Conservation (phyloP, 2,888 invertebrate genomes). For the Callyntrura sp. region DNA sequence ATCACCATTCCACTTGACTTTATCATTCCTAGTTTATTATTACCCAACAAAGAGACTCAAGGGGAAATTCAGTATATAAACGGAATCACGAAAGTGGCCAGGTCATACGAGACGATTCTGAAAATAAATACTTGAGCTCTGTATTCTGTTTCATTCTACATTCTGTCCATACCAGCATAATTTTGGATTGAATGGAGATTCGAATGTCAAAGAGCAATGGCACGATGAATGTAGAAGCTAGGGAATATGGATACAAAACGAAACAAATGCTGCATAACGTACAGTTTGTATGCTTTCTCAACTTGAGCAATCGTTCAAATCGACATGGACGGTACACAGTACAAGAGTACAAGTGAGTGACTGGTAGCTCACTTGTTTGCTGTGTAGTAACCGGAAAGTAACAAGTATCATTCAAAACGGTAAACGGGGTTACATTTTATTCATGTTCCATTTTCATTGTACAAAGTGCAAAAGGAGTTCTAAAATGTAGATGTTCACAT, state of each 20-base stretch:
- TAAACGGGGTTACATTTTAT: conserved; percentile 8
- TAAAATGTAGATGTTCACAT: conserved; percentile 30
- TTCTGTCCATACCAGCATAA: neutral
- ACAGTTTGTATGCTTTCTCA: neutral
- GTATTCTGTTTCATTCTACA: neutral
- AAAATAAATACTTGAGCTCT: neutral
- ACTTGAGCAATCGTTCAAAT: neutral
- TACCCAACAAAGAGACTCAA: conserved; percentile 22
- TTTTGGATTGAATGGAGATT: neutral
- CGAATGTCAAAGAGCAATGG: conserved; percentile 21
- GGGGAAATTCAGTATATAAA: conserved; percentile 50
- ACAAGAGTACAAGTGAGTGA: neutral
- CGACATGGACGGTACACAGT: neutral
- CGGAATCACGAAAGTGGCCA: conserved; percentile 21
- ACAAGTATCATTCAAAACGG: conserved; percentile 8
- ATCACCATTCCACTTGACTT: conserved; percentile 72
- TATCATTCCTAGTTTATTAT: conserved; percentile 47
- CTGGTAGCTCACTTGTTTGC: conserved; percentile 23
- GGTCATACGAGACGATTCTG: neutral
- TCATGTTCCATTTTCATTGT: neutral
- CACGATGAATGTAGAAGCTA: conserved; percentile 27
- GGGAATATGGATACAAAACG: conserved; percentile 8
- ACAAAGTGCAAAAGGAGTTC: conserved; percentile 7
- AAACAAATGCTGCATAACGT: neutral
- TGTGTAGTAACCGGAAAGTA: conserved; percentile 32